Conservation (phyloP, 53 echinoderm and acorn worm genomes). For the Temnopleurus reevesii region DNA sequence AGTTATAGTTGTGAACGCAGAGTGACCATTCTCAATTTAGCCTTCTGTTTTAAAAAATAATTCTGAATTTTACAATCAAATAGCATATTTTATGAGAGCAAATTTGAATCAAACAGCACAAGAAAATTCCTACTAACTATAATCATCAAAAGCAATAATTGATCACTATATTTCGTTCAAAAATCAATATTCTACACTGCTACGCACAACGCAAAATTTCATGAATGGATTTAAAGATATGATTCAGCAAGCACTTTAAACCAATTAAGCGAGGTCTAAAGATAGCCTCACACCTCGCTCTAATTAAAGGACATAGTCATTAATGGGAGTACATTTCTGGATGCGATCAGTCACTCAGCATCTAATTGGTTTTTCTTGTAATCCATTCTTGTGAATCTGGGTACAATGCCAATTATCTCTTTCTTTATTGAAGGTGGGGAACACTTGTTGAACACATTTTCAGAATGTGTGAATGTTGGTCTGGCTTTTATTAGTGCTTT, state of each 20-base stretch:
- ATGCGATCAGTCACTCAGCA: background rate
- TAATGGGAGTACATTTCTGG: background rate
- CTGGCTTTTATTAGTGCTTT: background rate
- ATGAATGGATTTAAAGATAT: background rate
- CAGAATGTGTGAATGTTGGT: background rate
- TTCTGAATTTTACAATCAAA: background rate
- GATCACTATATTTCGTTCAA: too few species aligned
- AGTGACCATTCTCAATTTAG: too few species aligned
- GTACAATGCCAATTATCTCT: background rate
- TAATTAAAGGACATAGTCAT: background rate
- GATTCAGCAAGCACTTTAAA: background rate
- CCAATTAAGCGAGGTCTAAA: background rate
- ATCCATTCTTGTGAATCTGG: background rate
- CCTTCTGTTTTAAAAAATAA: too few species aligned
- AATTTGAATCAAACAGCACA: too few species aligned
- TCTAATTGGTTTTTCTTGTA: background rate
- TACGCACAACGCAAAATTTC: background rate
- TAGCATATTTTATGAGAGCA: background rate
- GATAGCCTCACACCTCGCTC: background rate
- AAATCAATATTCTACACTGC: background rate
- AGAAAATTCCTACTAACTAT: background rate
- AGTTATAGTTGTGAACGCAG: too few species aligned
- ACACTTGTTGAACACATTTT: background rate
- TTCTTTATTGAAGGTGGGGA: background rate
- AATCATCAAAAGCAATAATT: background rate